Base-by-base conservation (phyloP, 2,797 vertebrate species). In the Octomys mimax region DNA sequence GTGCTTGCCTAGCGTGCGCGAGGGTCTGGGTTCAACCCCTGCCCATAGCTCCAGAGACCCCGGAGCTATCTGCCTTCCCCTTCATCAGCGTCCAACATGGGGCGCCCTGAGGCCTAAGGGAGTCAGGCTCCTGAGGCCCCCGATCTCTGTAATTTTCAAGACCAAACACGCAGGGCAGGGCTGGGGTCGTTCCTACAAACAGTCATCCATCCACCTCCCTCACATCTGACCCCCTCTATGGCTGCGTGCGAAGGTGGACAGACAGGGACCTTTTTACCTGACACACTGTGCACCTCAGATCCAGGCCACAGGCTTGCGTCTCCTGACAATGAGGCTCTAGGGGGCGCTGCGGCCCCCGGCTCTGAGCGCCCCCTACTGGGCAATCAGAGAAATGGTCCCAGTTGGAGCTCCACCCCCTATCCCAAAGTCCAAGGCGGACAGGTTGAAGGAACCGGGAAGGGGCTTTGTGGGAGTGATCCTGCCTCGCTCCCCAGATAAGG, bases 291-390 rank as follows among this genome's bases (percentile, higher is more conserved):
- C 5, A 6, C 93, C 95, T 95, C 95, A 75, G 87, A 77, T 28
- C 68, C 36, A 0, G 24, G 42, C 31, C 89, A n/a, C 49, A 22
- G 39, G 54, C 52, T 33, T 36, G 54, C 52, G 19, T 52, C 42
- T 81, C 39, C 42, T 0, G 68, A 36, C 19, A n/a, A 12, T 1
- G 31, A 1, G 24, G 42, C 80, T 66, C 28, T 46, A 85, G 93
- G 62, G 78, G 95, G 78, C 73, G 6, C 59, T 61, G 70, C 33
- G 52, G 3, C n/a, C 12, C 57, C 5, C 0, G n/a, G 22, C 1
- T 22, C 84, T 10, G 24, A 31, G 95, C 49, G 52, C 7, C 92
- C 93, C 87, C 95, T 95, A 46, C 70, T 71, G 96, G 89, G 10
- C 49, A 7, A 39, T 39, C 26, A 0, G 0, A n/a, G 83, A 52